Evolutionary conservation across 1,140 invertebrate genomes (phyloP), one percentile per base, ranked within the genome.

Genomic region (Sinonovacula constricta): DNA sequence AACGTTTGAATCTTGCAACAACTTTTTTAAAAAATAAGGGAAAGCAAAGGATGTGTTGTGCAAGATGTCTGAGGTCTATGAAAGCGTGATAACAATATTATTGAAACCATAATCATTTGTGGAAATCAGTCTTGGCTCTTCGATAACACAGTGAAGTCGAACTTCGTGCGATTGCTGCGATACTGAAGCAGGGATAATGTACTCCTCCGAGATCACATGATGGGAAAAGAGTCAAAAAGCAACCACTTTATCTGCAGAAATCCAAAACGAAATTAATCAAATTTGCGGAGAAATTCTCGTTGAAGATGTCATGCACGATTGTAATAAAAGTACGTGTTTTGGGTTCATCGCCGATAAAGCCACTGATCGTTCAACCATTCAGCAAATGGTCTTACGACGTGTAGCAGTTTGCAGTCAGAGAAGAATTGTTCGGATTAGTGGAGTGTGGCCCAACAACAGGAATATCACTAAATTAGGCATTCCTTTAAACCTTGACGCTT

Each of bases 31-130:
- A 18, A 60, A 60, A 60, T n/a, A 26, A n/a, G 14, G n/a, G 57
- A 60, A 60, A 60, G 28, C 15, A 15, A 60, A 60, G n/a, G 57
- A 60, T 33, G 4, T 60, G 18, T 14, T 60, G 14, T 65, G 15
- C 4, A 12, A 65, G 22, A n/a, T 65, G 33, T 65, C 62, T 30
- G 22, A 65, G 26, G 34, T 31, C 24, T 26, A 65, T 31, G 30
- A 34, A 5, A 39, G 18, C n/a, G 30, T 39, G 34, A 36, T 65
- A 14, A 5, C 62, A n/a, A 36, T 24, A 65, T 65, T 30, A 36
- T 65, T 15, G 62, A 65, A 18, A 39, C 22, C 30, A 65, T 65
- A 22, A 65, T 65, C 33, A 3, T 65, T 24, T 65, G 62, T 65
- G 62, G 62, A 31, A 34, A 39, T 34, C 62, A 65, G 24, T 12